A percentile compares a stretch with the other conserved stretches of the same genome.
These are phyloP conservation scores for Allobates femoralis DNA, from an alignment of 2,797 vertebrate species.

Conservation along the genomic window DNA sequence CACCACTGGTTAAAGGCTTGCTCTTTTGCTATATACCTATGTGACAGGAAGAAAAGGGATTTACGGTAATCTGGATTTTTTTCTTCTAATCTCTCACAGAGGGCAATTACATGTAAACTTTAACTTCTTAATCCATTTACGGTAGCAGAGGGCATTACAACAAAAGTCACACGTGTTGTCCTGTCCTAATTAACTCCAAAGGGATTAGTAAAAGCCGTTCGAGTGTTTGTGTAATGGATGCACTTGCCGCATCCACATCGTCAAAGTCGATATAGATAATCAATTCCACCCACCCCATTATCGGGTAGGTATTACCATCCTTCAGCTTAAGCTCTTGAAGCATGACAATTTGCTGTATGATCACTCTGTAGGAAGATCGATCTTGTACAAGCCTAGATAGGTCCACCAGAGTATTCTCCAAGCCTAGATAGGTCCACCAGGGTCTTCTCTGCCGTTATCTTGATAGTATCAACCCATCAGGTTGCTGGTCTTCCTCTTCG, in stretches of 20 bases:
- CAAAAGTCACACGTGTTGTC: background rate
- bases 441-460: too few relatives aligned
- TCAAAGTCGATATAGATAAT: background rate
- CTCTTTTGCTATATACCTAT: background rate
- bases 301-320: background rate
- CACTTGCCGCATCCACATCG: background rate
- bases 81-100: background rate
- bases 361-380: too few relatives aligned
- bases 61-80: too few relatives aligned
- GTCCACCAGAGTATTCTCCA: too few relatives aligned
- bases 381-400: too few relatives aligned
- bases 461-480: too few relatives aligned
- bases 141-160: background rate
- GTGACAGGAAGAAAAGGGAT: too few relatives aligned
- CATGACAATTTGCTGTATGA: too few relatives aligned
- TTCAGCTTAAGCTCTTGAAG: too few relatives aligned
- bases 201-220: conserved; percentile 14
- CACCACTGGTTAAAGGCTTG: background rate
- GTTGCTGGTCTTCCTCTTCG: too few relatives aligned
- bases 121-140: conserved; percentile 2
- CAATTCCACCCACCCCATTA: background rate
- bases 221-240: background rate
- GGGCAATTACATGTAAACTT: background rate
- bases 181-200: conserved; percentile 14
- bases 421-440: too few relatives aligned